Evolutionary conservation across 2,113 vertebrate species (phyloP).

Genomic region (Strigops habroptila): DNA sequence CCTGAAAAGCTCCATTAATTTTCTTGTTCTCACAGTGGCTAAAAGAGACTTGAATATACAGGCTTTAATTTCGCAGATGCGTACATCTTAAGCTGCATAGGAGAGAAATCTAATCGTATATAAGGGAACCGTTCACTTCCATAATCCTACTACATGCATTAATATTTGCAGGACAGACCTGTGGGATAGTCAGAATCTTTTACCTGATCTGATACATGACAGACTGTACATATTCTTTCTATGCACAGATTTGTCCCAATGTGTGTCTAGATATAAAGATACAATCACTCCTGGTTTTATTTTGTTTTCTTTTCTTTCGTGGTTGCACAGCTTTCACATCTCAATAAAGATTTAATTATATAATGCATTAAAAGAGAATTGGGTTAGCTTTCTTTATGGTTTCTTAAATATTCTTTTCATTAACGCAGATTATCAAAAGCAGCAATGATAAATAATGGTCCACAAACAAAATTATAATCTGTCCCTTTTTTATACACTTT

Average conservation of each 20-base stretch:
- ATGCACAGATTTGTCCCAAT: background rate
- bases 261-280: background rate
- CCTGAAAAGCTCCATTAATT: background rate
- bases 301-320: background rate
- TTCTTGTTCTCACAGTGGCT: background rate
- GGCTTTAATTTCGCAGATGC: background rate
- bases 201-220: background rate
- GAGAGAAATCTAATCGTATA: background rate
- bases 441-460: background rate
- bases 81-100: background rate
- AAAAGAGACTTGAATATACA: background rate
- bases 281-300: background rate
- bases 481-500: background rate
- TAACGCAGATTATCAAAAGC: conserved; percentile 6
- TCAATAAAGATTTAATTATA: conserved; percentile 52
- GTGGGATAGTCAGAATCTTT: background rate
- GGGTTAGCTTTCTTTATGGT: background rate
- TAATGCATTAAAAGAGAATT: conserved; percentile 1
- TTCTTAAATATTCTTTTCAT: conserved; percentile 28
- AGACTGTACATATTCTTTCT: background rate
- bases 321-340: conserved; percentile 38
- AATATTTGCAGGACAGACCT: background rate
- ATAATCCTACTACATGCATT: background rate
- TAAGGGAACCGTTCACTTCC: background rate
- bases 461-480: background rate